Conservation (phyloP, 1,140 invertebrate genomes). For the Cepaea nemoralis region DNA sequence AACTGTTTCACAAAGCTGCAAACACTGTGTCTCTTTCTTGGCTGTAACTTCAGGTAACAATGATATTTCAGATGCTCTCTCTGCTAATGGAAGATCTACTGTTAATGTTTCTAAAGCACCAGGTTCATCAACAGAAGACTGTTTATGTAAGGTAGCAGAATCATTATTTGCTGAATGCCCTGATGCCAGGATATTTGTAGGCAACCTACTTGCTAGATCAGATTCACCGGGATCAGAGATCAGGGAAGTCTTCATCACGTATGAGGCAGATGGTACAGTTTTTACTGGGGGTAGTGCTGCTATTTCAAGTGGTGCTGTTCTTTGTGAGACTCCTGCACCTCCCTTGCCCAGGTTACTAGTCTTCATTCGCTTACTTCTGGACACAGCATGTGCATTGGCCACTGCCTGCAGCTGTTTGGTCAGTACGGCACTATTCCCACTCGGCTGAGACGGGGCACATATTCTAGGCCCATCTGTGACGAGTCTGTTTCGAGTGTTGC, state of each 20-base stretch:
- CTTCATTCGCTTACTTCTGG: slow-evolving; percentile 32
- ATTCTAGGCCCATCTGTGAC: slow-evolving; percentile 46
- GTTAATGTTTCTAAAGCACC: too few species aligned
- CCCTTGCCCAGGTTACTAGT: slow-evolving; percentile 5
- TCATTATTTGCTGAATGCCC: too few species aligned
- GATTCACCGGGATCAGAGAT: background rate
- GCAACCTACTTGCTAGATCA: background rate
- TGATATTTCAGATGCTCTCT: too few species aligned
- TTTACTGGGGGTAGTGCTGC: background rate
- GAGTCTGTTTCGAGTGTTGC: slow-evolving; percentile 39
- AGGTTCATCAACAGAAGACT: too few species aligned
- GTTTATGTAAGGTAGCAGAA: too few species aligned
- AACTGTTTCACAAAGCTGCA: too few species aligned
- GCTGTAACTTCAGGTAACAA: too few species aligned
- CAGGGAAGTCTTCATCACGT: background rate
- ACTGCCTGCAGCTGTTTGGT: slow-evolving; percentile 48
- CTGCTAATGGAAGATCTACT: too few species aligned
- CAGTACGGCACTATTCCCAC: slow-evolving; percentile 10
- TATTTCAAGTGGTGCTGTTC: background rate
- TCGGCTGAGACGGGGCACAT: slow-evolving; percentile 1
- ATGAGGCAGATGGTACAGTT: background rate
- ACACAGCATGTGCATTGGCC: slow-evolving; percentile 36
- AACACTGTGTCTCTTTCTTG: too few species aligned
- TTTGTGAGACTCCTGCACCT: background rate
- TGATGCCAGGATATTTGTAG: background rate